Conservation (phyloP, 2,113 vertebrate species). For the Oxyura jamaicensis region DNA sequence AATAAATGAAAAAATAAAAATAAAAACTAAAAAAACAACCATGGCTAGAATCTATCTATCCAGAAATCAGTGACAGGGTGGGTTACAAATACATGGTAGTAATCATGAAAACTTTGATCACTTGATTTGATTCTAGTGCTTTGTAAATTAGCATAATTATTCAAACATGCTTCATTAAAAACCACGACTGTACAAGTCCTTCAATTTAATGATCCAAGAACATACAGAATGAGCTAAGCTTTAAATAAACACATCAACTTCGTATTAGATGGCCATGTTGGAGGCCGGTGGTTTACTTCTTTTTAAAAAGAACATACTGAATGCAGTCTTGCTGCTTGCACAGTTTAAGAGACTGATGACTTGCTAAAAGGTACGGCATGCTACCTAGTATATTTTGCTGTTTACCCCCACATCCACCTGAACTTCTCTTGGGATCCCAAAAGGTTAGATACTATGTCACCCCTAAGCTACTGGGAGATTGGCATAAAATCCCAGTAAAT, state of each 20-base stretch:
- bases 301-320: not conserved
- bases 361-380: not conserved
- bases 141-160: conserved; percentile 83
- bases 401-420: conserved; percentile 72
- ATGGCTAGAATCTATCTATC: conserved; percentile 31
- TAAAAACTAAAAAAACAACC: not conserved
- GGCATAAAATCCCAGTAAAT: conserved; percentile 77
- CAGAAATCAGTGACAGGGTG: conserved; percentile 62
- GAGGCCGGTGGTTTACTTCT: not conserved
- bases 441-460: conserved; percentile 73
- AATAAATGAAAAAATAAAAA: not conserved
- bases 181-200: conserved; percentile 73
- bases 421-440: conserved; percentile 65
- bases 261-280: conserved; percentile 10
- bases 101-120: conserved; percentile 81
- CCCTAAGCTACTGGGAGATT: conserved; percentile 74
- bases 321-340: not conserved
- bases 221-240: conserved; percentile 63
- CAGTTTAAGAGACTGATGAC: not conserved
- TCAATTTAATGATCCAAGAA: conserved; percentile 80
- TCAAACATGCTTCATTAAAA: conserved; percentile 82
- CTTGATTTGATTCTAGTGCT: conserved; percentile 83
- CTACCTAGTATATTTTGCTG: conserved; percentile 53
- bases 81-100: conserved; percentile 64
- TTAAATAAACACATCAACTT: conserved; percentile 74